phyloP scores from a whole-genome alignment of 1,140 invertebrate genomes.

The Potamilus streckersoni region DNA sequence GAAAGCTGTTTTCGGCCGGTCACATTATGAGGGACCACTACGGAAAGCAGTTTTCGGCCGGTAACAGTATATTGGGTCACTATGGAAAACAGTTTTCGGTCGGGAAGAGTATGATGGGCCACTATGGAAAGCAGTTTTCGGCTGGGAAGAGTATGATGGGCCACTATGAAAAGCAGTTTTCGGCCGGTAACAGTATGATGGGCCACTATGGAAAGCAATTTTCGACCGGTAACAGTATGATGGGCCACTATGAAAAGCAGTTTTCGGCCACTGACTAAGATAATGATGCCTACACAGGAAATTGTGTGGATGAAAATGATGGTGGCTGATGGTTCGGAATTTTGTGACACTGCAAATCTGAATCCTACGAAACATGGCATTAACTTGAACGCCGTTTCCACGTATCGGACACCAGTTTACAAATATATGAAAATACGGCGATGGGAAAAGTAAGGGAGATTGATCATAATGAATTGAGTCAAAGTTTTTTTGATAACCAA shows the following conservation, averaged over 20 bases:
- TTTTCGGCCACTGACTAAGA: conserved; percentile 14
- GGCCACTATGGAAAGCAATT: too few relatives aligned
- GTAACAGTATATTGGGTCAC: too few relatives aligned
- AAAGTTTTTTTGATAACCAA: too few relatives aligned
- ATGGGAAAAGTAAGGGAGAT: too few relatives aligned
- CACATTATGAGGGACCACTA: conserved; percentile 2
- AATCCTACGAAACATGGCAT: conserved; percentile 2
- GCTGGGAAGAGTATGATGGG: too few relatives aligned
- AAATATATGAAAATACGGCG: too few relatives aligned
- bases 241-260: neutral
- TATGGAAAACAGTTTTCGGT: neutral
- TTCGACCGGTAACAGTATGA: conserved; percentile 5
- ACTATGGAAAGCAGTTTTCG: conserved; percentile 4
- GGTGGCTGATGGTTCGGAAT: conserved; percentile 21
- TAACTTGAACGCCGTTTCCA: neutral
- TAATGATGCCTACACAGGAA: neutral
- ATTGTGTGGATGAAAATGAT: conserved; percentile 5
- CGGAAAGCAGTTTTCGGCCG: neutral
- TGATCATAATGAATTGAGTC: too few relatives aligned
- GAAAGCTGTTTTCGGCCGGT: conserved; percentile 4
- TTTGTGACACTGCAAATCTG: conserved; percentile 3
- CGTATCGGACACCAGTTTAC: too few relatives aligned
- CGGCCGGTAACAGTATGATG: neutral
- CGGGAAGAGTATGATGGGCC: neutral
- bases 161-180: too few relatives aligned